Percentiles rank a stretch among this genome's conserved stretches.
Evolutionary conservation across 2,797 vertebrate genomes (phyloP).

Genomic region (Enteromius viviparus): DNA sequence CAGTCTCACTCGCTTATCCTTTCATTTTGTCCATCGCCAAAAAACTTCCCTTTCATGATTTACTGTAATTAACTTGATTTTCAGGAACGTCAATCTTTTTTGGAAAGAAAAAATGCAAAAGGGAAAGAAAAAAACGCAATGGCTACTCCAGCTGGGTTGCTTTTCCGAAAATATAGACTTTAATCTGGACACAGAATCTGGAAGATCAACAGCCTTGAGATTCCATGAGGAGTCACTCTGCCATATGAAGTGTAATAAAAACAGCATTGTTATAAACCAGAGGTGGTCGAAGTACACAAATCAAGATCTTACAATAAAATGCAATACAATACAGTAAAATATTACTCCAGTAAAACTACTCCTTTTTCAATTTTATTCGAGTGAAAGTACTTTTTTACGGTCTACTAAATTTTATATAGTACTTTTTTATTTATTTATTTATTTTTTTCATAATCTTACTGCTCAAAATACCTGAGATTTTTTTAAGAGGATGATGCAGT

Average conservation of each 20-base stretch:
- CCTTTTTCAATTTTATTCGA: no score
- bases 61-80: slow-evolving; percentile 75
- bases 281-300: no score
- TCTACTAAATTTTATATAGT: no score
- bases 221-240: slow-evolving; percentile 46
- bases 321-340: no score
- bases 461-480: no score
- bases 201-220: slow-evolving; percentile 64
- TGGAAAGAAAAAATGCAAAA: slow-evolving; percentile 38
- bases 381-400: no score
- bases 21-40: neutral
- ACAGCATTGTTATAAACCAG: neutral
- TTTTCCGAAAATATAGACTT: slow-evolving; percentile 63
- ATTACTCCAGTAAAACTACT: no score
- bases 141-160: slow-evolving; percentile 65
- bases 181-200: slow-evolving; percentile 66
- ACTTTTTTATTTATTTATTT: no score
- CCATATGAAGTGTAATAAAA: neutral
- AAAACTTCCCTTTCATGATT: slow-evolving; percentile 61
- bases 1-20: neutral
- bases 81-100: slow-evolving; percentile 70
- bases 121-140: slow-evolving; percentile 38
- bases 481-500: no score
- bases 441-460: no score
- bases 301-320: no score